Evolutionary conservation across 2,113 vertebrate species (phyloP).

Genomic region (Calyptomena viridis): DNA sequence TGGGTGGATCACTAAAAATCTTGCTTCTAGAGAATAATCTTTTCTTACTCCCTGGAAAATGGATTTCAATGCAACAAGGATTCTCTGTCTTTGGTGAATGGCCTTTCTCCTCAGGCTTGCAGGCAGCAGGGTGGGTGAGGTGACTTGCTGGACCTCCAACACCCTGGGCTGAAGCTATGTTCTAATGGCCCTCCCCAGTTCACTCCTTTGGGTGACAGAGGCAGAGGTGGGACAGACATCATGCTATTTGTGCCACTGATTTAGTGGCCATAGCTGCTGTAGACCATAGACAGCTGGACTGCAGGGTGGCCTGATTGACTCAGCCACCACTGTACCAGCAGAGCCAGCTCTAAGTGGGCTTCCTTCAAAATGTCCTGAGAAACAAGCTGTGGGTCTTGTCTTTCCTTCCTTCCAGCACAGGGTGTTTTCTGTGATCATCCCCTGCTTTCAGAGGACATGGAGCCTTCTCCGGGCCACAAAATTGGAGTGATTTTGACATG

Average conservation of each 20-base stretch:
- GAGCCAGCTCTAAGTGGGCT: neutral
- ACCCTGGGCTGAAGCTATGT: accelerated
- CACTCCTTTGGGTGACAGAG: neutral
- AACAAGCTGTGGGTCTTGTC: neutral
- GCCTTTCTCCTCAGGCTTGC: neutral
- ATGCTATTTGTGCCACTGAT: neutral
- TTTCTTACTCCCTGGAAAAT: neutral
- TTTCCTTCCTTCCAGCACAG: neutral
- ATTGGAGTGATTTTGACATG: neutral
- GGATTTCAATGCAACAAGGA: neutral
- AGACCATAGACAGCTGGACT: neutral
- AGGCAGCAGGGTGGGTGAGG: neutral
- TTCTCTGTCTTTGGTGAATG: neutral
- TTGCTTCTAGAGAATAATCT: neutral
- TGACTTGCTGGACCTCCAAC: neutral
- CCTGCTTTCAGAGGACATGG: neutral
- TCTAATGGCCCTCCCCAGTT: neutral
- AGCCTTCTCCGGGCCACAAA: neutral
- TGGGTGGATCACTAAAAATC: neutral
- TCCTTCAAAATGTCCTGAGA: neutral
- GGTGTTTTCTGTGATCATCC: neutral
- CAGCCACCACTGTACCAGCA: neutral
- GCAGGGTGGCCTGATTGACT: neutral
- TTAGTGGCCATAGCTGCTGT: neutral
- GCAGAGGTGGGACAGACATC: neutral